Evolutionary conservation across 2,797 vertebrate species (phyloP).

Genomic region (Tolypeutes matacus): DNA sequence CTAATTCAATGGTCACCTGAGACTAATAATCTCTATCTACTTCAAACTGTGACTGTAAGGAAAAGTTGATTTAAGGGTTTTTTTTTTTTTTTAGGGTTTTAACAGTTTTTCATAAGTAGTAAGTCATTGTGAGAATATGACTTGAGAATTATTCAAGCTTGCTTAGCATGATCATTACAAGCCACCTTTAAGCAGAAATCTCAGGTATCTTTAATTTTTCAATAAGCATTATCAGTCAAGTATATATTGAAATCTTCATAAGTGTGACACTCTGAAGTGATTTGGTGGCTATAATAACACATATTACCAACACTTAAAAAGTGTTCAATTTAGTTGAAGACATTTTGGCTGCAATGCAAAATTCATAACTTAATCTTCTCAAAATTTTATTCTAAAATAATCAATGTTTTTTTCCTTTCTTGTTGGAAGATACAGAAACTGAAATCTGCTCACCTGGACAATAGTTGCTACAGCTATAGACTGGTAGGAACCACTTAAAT

Average conservation of each 20-base stretch:
- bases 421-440: not conserved
- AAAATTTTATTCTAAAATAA: conserved; percentile 22
- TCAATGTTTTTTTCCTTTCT: not conserved
- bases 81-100: not conserved
- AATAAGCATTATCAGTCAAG: not conserved
- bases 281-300: not conserved
- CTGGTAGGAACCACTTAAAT: not conserved
- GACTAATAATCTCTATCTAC: not conserved
- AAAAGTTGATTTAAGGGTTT: not conserved
- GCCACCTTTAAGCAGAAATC: not conserved
- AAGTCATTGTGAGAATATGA: not conserved
- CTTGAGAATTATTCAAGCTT: not conserved
- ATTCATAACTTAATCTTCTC: not conserved
- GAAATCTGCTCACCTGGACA: not conserved
- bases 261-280: not conserved
- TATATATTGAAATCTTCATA: conserved; percentile 15
- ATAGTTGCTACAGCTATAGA: not conserved
- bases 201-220: not conserved
- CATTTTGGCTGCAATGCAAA: not conserved
- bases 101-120: not conserved
- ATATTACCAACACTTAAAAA: not conserved
- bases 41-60: not conserved
- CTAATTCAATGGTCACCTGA: not conserved
- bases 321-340: conserved; percentile 34
- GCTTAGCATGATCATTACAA: not conserved